phyloP scores from a whole-genome alignment of 2,797 vertebrate species.

The Pachyuromys duprasi region DNA sequence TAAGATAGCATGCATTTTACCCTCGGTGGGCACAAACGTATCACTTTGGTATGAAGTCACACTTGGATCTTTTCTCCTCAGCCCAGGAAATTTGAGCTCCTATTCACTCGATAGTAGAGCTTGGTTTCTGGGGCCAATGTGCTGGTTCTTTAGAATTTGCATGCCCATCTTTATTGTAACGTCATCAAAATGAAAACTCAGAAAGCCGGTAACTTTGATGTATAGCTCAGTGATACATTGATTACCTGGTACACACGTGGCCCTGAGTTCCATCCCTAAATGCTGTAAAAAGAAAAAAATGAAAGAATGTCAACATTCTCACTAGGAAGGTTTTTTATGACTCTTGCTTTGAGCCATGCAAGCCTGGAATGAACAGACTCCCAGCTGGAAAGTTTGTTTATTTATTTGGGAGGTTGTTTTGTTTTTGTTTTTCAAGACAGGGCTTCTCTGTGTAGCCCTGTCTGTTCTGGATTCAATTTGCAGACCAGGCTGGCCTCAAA shows the following conservation, averaged over 20 bases:
- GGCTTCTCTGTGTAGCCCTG: no score
- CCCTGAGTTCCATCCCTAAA: neutral
- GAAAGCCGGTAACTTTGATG: neutral
- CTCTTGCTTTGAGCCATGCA: neutral
- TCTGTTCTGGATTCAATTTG: no score
- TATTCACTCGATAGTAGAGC: neutral
- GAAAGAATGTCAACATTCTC: neutral
- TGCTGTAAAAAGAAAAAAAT: neutral
- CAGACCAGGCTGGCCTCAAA: no score
- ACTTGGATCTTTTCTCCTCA: neutral
- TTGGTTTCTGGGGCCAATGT: neutral
- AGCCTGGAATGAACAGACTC: neutral
- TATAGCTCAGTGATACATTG: neutral
- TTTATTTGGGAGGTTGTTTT: no score
- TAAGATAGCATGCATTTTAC: neutral
- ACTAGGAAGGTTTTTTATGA: neutral
- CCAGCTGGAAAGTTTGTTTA: neutral
- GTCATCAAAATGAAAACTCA: slow-evolving; percentile 34
- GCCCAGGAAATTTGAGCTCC: neutral
- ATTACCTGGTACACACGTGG: neutral
- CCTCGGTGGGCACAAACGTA: neutral
- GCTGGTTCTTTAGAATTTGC: neutral
- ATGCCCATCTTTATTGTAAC: neutral
- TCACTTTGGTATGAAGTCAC: neutral
- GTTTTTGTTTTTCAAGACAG: no score